A percentile compares a stretch with the other conserved stretches of the same genome.
Evolutionary conservation across 2,888 invertebrate species (phyloP).

Genomic region (Eristalis arbustorum): DNA sequence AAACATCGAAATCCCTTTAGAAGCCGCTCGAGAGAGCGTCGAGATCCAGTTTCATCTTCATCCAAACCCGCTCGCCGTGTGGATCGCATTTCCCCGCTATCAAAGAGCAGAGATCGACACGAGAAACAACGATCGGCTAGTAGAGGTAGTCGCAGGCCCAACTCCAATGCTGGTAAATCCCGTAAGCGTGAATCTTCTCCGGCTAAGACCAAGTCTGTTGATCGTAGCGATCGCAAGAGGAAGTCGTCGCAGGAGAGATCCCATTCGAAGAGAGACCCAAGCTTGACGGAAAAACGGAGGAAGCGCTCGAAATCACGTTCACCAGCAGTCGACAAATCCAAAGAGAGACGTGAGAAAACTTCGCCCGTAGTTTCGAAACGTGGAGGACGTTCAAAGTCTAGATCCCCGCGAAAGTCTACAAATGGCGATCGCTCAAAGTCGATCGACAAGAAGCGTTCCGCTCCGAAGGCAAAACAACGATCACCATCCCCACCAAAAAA

Average conservation of each 20-base stretch:
- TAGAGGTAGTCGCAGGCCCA: conserved; percentile 40
- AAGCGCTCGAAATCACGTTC: conserved; percentile 45
- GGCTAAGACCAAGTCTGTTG: conserved; percentile 25
- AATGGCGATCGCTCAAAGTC: conserved; percentile 36
- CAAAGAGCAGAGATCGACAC: conserved; percentile 52
- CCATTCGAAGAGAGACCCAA: conserved; percentile 12
- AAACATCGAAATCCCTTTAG: conserved; percentile 74
- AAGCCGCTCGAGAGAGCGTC: conserved; percentile 75
- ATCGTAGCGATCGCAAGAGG: conserved; percentile 48
- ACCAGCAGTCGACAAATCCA: conserved; percentile 59
- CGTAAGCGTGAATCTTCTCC: conserved; percentile 40
- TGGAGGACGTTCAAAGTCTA: conserved; percentile 38
- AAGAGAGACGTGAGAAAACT: conserved; percentile 59
- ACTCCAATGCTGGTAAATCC: conserved; percentile 40
- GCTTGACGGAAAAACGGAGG: conserved; percentile 31
- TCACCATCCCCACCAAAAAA: conserved; percentile 57
- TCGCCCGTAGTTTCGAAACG: neutral
- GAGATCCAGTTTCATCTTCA: conserved; percentile 58
- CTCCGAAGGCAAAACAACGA: conserved; percentile 66
- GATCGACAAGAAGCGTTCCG: conserved; percentile 58
- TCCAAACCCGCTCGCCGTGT: conserved; percentile 65
- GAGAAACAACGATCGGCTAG: conserved; percentile 15
- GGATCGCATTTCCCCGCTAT: conserved; percentile 71
- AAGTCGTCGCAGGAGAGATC: conserved; percentile 34
- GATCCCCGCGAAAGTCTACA: conserved; percentile 26